Evolutionary conservation across 1,140 invertebrate species (phyloP), one percentile per base, ranked within the genome.

Genomic region (Polypedilum pembai): DNA sequence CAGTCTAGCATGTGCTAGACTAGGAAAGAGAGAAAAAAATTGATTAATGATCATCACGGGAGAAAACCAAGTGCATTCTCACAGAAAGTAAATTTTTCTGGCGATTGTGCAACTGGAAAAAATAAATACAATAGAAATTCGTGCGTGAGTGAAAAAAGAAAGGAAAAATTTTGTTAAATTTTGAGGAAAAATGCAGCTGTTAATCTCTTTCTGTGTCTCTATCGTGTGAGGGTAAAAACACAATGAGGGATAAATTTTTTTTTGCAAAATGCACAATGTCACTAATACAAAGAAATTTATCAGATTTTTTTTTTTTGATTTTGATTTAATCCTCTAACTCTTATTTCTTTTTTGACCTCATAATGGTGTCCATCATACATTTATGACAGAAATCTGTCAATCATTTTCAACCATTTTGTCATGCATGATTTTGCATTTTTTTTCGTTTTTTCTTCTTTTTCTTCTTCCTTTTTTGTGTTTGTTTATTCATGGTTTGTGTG

Each of bases 321-420:
- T 33, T 33, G 24, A 33, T 33, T 33, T 33, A 33, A 33, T 33
- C 24, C 24, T 33, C 24, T 33, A 1, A 33, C 24, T 33, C 24
- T 33, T 33, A 5, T 3, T 33, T 3, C n/a, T 8, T 4, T 56
- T n/a, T 56, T 56, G 45, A 56, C 45, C 45, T 8, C 7, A 20
- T 69, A 21, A 69, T 69, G 65, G 65, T 21, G 3, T 21, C 20
- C 65, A 69, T 69, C 65, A 69, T 69, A 69, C 15, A 20, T 10
- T 69, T 69, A 69, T 69, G 65, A 69, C 18, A 69, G 65, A 69
- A 18, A 69, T 20, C 65, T 69, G 20, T 69, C 65, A 69, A 69
- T 69, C 65, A 69, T 69, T 21, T n/a, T 18, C 17, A 18, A 69
- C 65, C 65, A 69, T 69, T 69, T 69, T 69, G 65, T 69, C 45